These are phyloP conservation scores for Chrysogorgia sp. DNA, from an alignment of 92 coral and sea anemone genomes.

Conservation along the genomic window DNA sequence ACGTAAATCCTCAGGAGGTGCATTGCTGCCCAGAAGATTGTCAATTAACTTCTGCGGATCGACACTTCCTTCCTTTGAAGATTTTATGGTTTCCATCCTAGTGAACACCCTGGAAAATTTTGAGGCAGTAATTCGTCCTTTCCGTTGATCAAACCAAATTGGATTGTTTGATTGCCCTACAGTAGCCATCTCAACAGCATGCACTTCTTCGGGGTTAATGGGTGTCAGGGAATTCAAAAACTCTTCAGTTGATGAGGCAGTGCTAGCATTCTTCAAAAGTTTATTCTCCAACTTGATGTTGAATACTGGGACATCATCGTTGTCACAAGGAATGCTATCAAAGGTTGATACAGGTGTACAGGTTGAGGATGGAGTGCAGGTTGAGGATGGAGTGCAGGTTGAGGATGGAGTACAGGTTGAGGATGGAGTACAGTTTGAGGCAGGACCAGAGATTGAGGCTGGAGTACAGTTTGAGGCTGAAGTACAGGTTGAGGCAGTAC, in stretches of 20 bases:
- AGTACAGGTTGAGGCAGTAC: too few species aligned
- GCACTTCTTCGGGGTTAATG: background rate
- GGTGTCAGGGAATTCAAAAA: background rate
- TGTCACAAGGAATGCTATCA: too few species aligned
- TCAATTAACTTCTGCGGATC: constrained; percentile 17
- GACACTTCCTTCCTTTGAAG: background rate
- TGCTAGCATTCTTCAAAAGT: background rate
- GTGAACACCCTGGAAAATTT: constrained; percentile 10
- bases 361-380: too few species aligned
- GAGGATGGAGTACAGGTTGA: too few species aligned
- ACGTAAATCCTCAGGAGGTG: constrained; percentile 8
- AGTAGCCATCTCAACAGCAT: constrained; percentile 10
- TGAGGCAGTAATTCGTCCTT: constrained; percentile 21
- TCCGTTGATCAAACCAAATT: background rate
- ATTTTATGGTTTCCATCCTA: constrained; percentile 4
- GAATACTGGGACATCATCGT: background rate
- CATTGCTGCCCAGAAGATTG: constrained; percentile 9
- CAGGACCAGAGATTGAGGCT: too few species aligned
- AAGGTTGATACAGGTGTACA: too few species aligned
- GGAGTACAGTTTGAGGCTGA: too few species aligned
- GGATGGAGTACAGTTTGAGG: too few species aligned
- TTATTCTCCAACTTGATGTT: background rate
- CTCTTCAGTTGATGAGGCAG: background rate
- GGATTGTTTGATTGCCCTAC: constrained; percentile 1
- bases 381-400: too few species aligned